Evolutionary conservation across 2,888 invertebrate genomes (phyloP).

Genomic region (Ecdyonurus torrentis): DNA sequence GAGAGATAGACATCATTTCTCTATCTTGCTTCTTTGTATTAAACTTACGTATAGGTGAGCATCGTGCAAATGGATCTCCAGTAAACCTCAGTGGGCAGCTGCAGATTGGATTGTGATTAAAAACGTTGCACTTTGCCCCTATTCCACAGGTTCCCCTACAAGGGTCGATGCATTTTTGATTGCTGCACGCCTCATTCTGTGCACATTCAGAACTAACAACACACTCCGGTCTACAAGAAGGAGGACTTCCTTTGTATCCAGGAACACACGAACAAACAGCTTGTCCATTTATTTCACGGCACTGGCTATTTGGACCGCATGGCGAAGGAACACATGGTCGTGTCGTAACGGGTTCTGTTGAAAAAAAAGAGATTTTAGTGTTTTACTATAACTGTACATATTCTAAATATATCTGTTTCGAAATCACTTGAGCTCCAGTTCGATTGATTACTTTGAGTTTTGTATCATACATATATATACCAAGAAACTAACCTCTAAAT

Average conservation of each 20-base stretch:
- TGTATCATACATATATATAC: neutral
- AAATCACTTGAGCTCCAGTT: neutral
- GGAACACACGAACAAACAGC: slow-evolving; percentile 29
- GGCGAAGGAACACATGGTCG: slow-evolving; percentile 29
- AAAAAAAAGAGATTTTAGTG: neutral
- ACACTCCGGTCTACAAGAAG: slow-evolving; percentile 30
- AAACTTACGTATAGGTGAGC: slow-evolving; percentile 18
- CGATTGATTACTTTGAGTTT: too few relatives aligned
- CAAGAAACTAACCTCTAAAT: slow-evolving; percentile 2
- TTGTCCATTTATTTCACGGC: slow-evolving; percentile 27
- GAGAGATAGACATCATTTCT: neutral
- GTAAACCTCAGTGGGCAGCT: slow-evolving; percentile 39
- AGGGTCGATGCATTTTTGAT: slow-evolving; percentile 43
- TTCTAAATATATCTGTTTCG: too few relatives aligned
- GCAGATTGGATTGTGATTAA: slow-evolving; percentile 49
- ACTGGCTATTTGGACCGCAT: slow-evolving; percentile 34
- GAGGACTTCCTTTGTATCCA: slow-evolving; percentile 28
- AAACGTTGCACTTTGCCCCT: slow-evolving; percentile 38
- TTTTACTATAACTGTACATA: too few relatives aligned
- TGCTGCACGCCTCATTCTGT: slow-evolving; percentile 41
- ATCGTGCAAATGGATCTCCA: slow-evolving; percentile 37
- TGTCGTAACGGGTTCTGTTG: slow-evolving; percentile 12
- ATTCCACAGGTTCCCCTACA: slow-evolving; percentile 40
- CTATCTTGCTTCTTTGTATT: neutral
- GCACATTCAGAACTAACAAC: slow-evolving; percentile 28